Conservation (phyloP, 2,113 vertebrate species). For the Geococcyx californianus region DNA sequence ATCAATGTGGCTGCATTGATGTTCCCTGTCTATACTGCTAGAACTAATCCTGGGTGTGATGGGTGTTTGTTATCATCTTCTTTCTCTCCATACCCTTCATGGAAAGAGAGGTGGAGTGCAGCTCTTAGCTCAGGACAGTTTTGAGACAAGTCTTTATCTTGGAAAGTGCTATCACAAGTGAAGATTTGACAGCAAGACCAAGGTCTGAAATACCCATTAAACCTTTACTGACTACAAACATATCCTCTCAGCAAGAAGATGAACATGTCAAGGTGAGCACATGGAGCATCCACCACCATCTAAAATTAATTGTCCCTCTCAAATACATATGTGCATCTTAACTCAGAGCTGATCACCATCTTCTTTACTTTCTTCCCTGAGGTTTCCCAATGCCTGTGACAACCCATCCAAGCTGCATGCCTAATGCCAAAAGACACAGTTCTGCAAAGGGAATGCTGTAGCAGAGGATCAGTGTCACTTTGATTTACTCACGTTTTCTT, state of each 20-base stretch:
- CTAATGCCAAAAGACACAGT: background rate
- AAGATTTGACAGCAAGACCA: background rate
- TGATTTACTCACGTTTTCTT: background rate
- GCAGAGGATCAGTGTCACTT: background rate
- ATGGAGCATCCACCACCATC: too few species aligned
- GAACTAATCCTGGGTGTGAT: background rate
- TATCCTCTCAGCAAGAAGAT: background rate
- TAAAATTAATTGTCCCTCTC: background rate
- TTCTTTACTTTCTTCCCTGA: background rate
- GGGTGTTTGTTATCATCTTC: background rate
- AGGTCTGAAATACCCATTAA: background rate
- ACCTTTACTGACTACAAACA: background rate
- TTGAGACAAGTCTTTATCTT: background rate
- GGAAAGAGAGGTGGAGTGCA: background rate
- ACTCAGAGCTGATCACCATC: background rate
- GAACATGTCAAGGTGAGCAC: background rate
- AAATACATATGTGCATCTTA: background rate
- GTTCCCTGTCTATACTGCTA: background rate
- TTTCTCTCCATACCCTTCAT: background rate
- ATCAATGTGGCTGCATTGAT: background rate
- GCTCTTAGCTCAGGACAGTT: background rate
- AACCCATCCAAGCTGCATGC: background rate
- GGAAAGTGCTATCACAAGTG: background rate
- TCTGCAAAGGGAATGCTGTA: rapidly evolving
- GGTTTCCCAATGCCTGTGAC: background rate